Conservation (phyloP, 1,140 invertebrate genomes). For the Phocides pigmalion region DNA sequence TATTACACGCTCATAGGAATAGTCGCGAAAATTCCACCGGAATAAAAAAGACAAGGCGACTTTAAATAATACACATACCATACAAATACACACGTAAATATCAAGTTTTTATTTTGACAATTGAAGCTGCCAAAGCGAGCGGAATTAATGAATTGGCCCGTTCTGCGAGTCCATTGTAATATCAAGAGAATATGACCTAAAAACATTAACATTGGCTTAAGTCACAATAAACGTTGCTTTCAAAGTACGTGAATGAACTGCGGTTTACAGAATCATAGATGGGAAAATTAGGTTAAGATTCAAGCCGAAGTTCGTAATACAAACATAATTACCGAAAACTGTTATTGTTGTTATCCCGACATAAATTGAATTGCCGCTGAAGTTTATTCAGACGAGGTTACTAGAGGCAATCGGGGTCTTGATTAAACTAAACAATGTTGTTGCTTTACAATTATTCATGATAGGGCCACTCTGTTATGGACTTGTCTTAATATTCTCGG, state of each 20-base stretch:
- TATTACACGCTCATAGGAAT: no score
- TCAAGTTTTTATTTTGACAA: no score
- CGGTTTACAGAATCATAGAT: not conserved
- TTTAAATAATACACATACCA: no score
- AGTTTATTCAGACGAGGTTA: slow-evolving; percentile 75
- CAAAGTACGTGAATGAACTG: not conserved
- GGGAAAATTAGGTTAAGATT: slow-evolving; percentile 43
- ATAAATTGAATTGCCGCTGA: slow-evolving; percentile 73
- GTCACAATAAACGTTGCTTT: not conserved
- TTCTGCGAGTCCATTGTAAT: no score
- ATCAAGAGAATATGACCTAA: not conserved
- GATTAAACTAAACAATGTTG: slow-evolving; percentile 75
- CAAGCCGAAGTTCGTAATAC: slow-evolving; percentile 48
- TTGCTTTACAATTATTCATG: slow-evolving; percentile 66
- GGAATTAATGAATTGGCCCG: no score
- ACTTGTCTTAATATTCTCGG: not conserved
- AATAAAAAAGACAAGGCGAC: no score
- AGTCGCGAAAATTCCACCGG: no score
- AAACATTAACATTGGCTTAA: not conserved
- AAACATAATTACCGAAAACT: slow-evolving; percentile 73
- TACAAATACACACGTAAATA: no score
- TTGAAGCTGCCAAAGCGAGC: no score
- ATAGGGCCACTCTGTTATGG: slow-evolving; percentile 31
- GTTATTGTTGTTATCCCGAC: slow-evolving; percentile 71
- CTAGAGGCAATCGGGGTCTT: slow-evolving; percentile 65